A percentile compares a stretch with the other conserved stretches of the same genome.
Conservation (phyloP, 2,113 vertebrate genomes). For the Sceloporus tristichus region DNA sequence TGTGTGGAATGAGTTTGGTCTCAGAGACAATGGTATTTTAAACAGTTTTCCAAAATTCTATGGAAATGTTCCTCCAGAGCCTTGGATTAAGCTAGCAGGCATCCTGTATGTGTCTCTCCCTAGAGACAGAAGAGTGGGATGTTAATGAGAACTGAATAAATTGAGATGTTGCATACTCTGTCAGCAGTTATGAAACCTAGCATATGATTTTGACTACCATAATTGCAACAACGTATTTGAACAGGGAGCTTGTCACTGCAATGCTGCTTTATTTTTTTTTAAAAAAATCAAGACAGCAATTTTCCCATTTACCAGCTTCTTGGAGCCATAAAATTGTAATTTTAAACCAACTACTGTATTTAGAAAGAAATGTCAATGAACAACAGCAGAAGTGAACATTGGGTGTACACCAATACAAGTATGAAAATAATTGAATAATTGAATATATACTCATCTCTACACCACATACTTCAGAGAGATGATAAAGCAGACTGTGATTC, state of each 20-base stretch:
- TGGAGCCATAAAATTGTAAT: conserved; percentile 15
- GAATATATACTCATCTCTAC: background rate
- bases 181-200: background rate
- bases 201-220: rapidly evolving
- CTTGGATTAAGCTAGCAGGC: background rate
- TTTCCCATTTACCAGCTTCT: conserved; percentile 12
- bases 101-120: rapidly evolving
- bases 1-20: conserved; percentile 43
- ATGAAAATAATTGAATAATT: background rate
- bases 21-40: conserved; percentile 1
- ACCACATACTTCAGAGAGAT: background rate
- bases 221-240: background rate
- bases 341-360: conserved; percentile 15
- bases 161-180: conserved; percentile 17
- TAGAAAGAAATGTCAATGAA: background rate
- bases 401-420: background rate
- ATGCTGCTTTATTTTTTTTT: background rate
- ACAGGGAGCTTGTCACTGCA: background rate
- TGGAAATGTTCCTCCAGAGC: conserved; percentile 22
- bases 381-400: background rate
- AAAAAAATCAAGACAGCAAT: background rate
- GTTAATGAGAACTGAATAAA: background rate
- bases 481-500: background rate
- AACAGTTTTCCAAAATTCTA: conserved; percentile 38
- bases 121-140: background rate